Base-by-base conservation (phyloP, 2,888 invertebrate species). In the Baronia brevicornis region DNA sequence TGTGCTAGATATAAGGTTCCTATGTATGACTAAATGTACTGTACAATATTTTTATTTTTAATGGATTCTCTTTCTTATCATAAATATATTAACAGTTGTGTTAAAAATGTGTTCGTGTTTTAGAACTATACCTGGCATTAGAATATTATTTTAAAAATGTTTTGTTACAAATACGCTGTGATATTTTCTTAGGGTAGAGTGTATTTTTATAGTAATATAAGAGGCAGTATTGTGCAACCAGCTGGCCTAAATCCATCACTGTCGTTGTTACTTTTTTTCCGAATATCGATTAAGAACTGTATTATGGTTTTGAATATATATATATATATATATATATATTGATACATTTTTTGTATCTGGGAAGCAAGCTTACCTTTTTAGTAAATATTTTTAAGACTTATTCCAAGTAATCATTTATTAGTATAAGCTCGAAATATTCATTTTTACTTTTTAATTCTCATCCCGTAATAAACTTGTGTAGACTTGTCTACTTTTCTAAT, bases 201-300 rank as follows among this genome's bases (percentile, higher is more conserved):
- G 36, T 42, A 51, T 60, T 48, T 58, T 56, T 53, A 58, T 61
- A 62, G 63, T 51, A 58, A 57, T 50, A 51, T 62, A 44, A 44
- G 36, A 34, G 38, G 27, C 34, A 23, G 28, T 31, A 68, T 77
- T 78, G 73, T 75, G 66, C 68, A 70, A 68, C 67, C 69, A 65
- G 58, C 67, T 69, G 68, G 55, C 48, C 46, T 52, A 60, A 54
- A 68, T 72, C 71, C 59, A 71, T 74, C 74, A 75, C 60, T 60
- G 61, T 65, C 60, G 36, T 39, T 28, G 36, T 35, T 35, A 32
- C 32, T 41, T 38, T 39, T 7, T 33, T 15, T 22, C 28, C 28
- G 14, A 28, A 28, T 18, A 22, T 6, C n/a, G 10, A 24, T 23
- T 6, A n/a, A n/a, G n/a, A n/a, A n/a, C n/a, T n/a, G n/a, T n/a